These are phyloP conservation scores for Synaphobranchus kaupii DNA, from an alignment of 2,797 vertebrate genomes.

Conservation along the genomic window DNA sequence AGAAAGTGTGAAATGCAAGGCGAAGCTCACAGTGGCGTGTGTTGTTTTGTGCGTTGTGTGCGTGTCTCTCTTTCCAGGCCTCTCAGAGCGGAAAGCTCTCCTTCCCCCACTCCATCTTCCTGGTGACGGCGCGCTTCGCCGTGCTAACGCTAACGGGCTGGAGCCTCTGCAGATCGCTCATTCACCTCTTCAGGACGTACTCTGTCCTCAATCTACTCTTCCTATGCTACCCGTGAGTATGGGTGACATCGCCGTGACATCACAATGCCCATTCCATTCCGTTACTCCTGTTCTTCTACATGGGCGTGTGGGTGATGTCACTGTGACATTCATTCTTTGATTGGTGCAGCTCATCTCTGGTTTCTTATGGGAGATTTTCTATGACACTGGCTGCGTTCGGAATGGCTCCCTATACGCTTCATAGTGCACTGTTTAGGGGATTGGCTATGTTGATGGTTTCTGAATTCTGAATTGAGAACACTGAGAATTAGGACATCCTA, in stretches of 20 bases:
- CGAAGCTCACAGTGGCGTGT: not conserved
- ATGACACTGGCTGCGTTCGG: too few species aligned
- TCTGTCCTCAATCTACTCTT: conserved; percentile 96
- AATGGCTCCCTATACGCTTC: too few species aligned
- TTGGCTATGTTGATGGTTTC: too few species aligned
- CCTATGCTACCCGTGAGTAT: conserved; percentile 97
- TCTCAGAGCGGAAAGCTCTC: conserved; percentile 93
- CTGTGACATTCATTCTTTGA: not conserved
- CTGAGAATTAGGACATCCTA: too few species aligned
- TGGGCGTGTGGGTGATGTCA: not conserved
- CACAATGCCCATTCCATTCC: not conserved
- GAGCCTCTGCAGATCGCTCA: conserved; percentile 92
- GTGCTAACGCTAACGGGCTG: conserved; percentile 94
- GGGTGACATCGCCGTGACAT: not conserved
- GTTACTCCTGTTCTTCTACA: not conserved
- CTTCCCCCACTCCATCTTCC: conserved; percentile 88
- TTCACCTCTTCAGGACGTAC: conserved; percentile 94
- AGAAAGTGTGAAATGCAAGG: not conserved
- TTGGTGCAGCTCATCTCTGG: too few species aligned
- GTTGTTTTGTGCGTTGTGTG: not conserved
- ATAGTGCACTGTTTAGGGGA: too few species aligned
- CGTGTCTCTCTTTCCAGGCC: conserved; percentile 69
- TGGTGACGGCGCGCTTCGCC: conserved; percentile 91
- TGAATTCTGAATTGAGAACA: too few species aligned
- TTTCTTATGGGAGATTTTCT: too few species aligned